Base-by-base conservation (phyloP, 2,797 vertebrate genomes). In the Rhabdomys pumilio region DNA sequence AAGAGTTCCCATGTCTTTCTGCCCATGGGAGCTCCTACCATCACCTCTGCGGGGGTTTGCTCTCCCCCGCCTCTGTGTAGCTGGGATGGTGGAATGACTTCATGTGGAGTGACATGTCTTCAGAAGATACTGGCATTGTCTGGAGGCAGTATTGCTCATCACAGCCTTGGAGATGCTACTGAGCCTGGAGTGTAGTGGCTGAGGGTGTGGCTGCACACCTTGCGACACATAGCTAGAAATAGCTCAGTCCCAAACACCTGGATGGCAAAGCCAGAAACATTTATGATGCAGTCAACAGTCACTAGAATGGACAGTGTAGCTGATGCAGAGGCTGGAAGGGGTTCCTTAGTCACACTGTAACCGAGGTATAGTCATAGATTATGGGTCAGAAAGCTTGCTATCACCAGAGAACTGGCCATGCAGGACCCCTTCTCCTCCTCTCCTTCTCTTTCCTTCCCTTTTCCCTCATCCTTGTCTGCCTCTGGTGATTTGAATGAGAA, bases 241-340 rank as follows among this genome's bases (percentile, higher is more conserved):
- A 41, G 12, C 73, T 63, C 57, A 77, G 34, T 61, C 34, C 67
- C 67, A 53, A 75, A 22, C n/a, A 41, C 47, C 61, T 77, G 53
- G 53, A 76, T 80, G 24, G n/a, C 12, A 85, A 59, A 53, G 10
- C 31, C 84, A 89, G 94, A 93, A 84, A 72, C 8, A n/a, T 55
- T 38, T 9, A 69, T 87, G 87, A 80, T 53, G 81, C 72, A 20
- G 75, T 82, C n/a, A 50, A 41, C 0, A 31, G 22, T 61, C 77
- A 81, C 22, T 7, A n/a, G 82, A 73, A 57, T 9, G 9, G n/a
- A 59, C n/a, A 63, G 31, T 3, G 11, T 17, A 26, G 67, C 10
- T 3, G 7, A 47, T 38, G 1, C 0, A 6, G 41, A 47, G 72
- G 84, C 65, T 76, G 53, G 67, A 83, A 89, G 61, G 3, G 1